Evolutionary conservation across 1,140 invertebrate genomes (phyloP), one percentile per base, ranked within the genome.

Genomic region (Drosophila ambigua): DNA sequence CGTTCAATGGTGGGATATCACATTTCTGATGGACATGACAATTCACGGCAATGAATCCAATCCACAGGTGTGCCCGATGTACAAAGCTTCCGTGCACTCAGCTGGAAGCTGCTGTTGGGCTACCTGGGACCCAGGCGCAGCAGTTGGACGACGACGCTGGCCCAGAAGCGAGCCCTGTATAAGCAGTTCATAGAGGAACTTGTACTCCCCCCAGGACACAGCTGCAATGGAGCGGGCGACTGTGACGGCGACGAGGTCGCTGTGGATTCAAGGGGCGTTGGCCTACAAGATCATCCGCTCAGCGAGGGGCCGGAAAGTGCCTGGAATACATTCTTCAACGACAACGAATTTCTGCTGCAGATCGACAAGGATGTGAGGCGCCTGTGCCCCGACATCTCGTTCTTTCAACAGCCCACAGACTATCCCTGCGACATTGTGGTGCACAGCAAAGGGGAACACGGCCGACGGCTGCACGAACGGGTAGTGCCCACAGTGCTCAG

Each of bases 351-450:
- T 75, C 92, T 99, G 8, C 92, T 98, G 55, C 98, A 99, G 94
- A 99, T 99, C 83, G 98, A 99, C 92, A 99, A 99, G 92, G 98
- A 99, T 93, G 98, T 99, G 16, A 94, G 97, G 72, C 94, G 98
- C 20, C 90, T 99, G 0, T 99, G 97, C 93, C 98, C 98, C 50
- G 98, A 99, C 91, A 98, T 99, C 91, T 98, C 97, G 60, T 99
- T 99, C 92, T 99, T 99, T 92, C 98, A 99, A 93, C 96, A 92
- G 49, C 89, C 97, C 6, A 98, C 97, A 6, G 96, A 98, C 58
- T 98, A 95, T 93, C 97, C 97, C 16, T 97, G 96, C 89, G 77
- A 93, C 68, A 94, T 94, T 77, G 95, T 97, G 79, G 95, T 96
- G 2, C 93, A 94, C 91, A 95, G 94, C 77, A 95, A 94, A 84